Evolutionary conservation across 1,140 invertebrate genomes (phyloP).

Genomic region (Drosophila parvula): DNA sequence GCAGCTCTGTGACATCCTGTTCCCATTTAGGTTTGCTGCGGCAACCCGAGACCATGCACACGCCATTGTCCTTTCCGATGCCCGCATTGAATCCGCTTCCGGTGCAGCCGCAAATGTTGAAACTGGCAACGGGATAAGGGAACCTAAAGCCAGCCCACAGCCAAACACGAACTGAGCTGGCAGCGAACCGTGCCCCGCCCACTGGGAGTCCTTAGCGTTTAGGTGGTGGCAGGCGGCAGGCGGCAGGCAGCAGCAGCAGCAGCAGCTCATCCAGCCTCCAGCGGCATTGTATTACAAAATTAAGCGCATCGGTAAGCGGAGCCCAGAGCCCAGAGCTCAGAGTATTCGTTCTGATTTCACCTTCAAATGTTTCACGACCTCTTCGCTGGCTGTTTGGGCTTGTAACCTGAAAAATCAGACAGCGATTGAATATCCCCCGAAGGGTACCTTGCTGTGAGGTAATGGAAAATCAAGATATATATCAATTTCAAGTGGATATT

Average conservation of each 20-base stretch:
- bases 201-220: conserved; percentile 53
- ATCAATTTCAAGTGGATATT: background rate
- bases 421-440: background rate
- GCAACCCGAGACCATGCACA: conserved; percentile 22
- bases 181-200: background rate
- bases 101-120: conserved; percentile 33
- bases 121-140: background rate
- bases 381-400: background rate
- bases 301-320: conserved; percentile 71
- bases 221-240: conserved; percentile 8
- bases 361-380: conserved; percentile 26
- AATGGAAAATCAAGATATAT: background rate
- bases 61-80: conserved; percentile 60
- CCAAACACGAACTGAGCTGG: conserved; percentile 39
- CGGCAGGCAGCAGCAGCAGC: background rate
- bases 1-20: conserved; percentile 63
- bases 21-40: conserved; percentile 42
- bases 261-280: conserved; percentile 36
- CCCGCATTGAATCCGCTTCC: conserved; percentile 77
- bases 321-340: conserved; percentile 33
- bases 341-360: conserved; percentile 68
- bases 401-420: conserved; percentile 1
- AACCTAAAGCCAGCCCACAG: conserved; percentile 48
- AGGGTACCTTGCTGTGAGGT: background rate
- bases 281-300: conserved; percentile 58